Base-by-base conservation (phyloP, 2,888 invertebrate genomes). In the Trachelus tabidus region DNA sequence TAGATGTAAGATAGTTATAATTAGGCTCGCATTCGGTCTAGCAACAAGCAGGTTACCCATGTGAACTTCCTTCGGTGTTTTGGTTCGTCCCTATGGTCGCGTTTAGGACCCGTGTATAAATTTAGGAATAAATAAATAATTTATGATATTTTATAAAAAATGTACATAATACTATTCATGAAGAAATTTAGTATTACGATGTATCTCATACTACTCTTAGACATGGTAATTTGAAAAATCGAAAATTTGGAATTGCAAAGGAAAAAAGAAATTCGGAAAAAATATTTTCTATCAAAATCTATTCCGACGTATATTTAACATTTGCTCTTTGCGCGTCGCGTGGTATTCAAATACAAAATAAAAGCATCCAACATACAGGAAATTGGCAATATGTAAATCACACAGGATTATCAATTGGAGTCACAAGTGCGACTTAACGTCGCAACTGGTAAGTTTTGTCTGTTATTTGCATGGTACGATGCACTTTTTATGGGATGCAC, bases 1-100 rank as follows among this genome's bases (percentile, higher is more conserved):
- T 88, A 90, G 90, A 91, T 91, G 89, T 86, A 87, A 91, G 91
- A 91, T 91, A 90, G 90, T 91, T 90, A 87, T 91, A 91, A 91
- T 91, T 91, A 90, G 90, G 88, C 86, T 84, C 86, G 88, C 86
- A 87, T 87, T 86, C 87, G 84, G 85, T 87, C 88, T 88, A 89
- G 89, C 88, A 86, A 86, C 86, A 85, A 86, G 87, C 87, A 82
- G 84, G 82, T 87, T 87, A 90, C 88, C 87, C 90, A 90, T 89
- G 90, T 90, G 90, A 89, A 90, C 89, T 89, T 90, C 90, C 89
- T 89, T 85, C 82, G 84, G 56, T 73, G 73, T 73, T 69, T 75
- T 79, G 69, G 34, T 71, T 75, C 68, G 30, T 56, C 68, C 1
- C 30, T 12, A 31, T 69, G 76, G 78, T 76, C 79, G 80, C 82